Evolutionary conservation across 1,140 invertebrate genomes (phyloP), one percentile per base, ranked within the genome.

Genomic region (Carposina sasakii): DNA sequence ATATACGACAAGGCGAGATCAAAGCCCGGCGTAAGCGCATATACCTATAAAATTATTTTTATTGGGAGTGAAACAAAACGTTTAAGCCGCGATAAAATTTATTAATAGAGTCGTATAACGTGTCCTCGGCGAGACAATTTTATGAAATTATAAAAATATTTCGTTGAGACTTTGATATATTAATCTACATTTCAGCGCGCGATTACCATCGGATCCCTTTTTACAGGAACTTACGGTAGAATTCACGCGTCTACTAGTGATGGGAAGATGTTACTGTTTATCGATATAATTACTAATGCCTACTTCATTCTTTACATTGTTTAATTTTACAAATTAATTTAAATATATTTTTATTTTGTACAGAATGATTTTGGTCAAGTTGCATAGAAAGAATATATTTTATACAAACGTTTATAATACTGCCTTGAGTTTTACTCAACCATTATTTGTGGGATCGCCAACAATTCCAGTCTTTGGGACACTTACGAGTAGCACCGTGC

Each of bases 31-130:
- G 36, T 42, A 50, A 54, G 51, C 39, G 33, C 54, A 31, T 24
- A 40, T n/a, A n/a, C n/a, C n/a, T 56, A 63, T 53, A 63, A 69
- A 69, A 73, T 62, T 52, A 33, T 51, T 68, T 75, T 77, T 74
- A 75, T 75, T 64, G 52, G 54, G 57, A 59, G 51, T 34, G 54
- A 67, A 76, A 74, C 71, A 64, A 65, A 74, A 67, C 65, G 55
- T 78, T 76, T 75, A 71, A 76, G 57, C 51, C 59, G 55, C 58
- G 60, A 77, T 76, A 70, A 76, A 76, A 60, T 63, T 62, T 73
- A 76, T 81, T 81, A 76, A 76, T 79, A 76, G 76, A 64, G 60
- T 39, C 42, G 59, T 71, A 60, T n/a, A 71, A 72, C 36, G 67
- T 71, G 67, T 28, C 12, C n/a, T n/a, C n/a, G 57, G 54, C 60